Conservation (phyloP, 2,113 vertebrate species). For the Macroglossus sobrinus region DNA sequence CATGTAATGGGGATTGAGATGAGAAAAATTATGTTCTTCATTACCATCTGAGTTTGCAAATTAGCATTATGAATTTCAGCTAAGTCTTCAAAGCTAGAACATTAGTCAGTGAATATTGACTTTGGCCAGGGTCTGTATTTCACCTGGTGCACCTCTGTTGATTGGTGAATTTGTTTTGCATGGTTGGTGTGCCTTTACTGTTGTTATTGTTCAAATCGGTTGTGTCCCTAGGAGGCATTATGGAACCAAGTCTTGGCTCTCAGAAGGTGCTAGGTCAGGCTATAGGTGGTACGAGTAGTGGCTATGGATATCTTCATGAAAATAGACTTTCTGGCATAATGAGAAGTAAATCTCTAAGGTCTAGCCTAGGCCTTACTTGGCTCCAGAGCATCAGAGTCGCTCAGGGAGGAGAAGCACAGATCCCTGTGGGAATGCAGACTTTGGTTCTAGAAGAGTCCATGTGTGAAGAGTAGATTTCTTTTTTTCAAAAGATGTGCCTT, state of each 20-base stretch:
- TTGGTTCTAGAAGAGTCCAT: neutral
- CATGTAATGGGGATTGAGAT: neutral
- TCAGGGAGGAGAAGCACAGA: neutral
- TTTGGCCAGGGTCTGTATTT: neutral
- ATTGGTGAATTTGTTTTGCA: neutral
- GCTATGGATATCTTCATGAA: neutral
- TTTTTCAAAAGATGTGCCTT: neutral
- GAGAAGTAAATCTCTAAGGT: neutral
- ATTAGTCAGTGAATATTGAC: neutral
- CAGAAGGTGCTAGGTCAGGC: neutral
- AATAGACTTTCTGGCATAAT: neutral
- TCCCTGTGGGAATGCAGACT: neutral
- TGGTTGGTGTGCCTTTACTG: neutral
- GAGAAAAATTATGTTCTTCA: neutral
- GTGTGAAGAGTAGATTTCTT: neutral
- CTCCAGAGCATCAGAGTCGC: neutral
- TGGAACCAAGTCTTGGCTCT: neutral
- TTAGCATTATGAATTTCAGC: neutral
- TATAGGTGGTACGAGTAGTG: neutral
- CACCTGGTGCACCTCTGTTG: neutral
- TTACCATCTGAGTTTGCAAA: neutral
- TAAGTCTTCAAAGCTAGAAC: neutral
- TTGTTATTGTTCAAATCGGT: neutral
- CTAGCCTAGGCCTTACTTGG: neutral
- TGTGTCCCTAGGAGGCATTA: neutral